phyloP scores from a whole-genome alignment of 1,140 invertebrate genomes.

The Drosophila watanabei region DNA sequence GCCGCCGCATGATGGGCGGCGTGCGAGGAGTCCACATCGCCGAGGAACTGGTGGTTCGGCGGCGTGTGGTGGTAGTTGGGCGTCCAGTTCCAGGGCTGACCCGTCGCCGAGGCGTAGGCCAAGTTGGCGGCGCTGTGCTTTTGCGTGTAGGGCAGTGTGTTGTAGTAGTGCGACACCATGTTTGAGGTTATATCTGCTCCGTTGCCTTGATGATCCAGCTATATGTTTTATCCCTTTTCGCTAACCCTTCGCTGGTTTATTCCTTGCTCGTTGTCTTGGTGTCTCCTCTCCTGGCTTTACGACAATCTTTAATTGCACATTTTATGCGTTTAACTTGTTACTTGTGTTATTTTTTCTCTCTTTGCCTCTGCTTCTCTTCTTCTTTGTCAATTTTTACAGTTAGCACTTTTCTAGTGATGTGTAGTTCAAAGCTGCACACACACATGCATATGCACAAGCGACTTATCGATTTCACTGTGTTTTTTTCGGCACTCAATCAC shows the following conservation, averaged over 20 bases:
- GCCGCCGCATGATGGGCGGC: conserved; percentile 71
- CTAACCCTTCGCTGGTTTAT: conserved; percentile 5
- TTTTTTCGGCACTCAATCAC: conserved; percentile 32
- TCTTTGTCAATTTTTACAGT: conserved; percentile 37
- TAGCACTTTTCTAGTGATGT: conserved; percentile 28
- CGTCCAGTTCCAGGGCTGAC: conserved; percentile 81
- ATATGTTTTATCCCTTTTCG: conserved; percentile 13
- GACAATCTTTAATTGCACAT: conserved; percentile 33
- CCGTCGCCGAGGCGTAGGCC: conserved; percentile 73
- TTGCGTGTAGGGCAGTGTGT: conserved; percentile 76
- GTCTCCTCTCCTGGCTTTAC: conserved; percentile 1
- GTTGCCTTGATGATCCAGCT: conserved; percentile 14
- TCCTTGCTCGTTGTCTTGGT: conserved; percentile 3
- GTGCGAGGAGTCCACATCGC: conserved; percentile 85
- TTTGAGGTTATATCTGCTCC: conserved; percentile 40
- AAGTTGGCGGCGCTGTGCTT: conserved; percentile 82
- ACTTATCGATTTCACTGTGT: conserved; percentile 28
- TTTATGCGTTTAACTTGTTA: conserved; percentile 21
- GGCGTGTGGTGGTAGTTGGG: conserved; percentile 79
- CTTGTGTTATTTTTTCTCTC: conserved; percentile 1
- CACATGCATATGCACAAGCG: conserved; percentile 4
- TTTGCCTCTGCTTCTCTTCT: conserved; percentile 16
- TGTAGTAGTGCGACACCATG: conserved; percentile 85
- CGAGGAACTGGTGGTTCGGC: conserved; percentile 86
- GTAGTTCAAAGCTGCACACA: conserved; percentile 5